A percentile compares a stretch with the other conserved stretches of the same genome.
These are phyloP conservation scores for Artemia sinica DNA, from an alignment of 2,888 invertebrate genomes.

Conservation along the genomic window DNA sequence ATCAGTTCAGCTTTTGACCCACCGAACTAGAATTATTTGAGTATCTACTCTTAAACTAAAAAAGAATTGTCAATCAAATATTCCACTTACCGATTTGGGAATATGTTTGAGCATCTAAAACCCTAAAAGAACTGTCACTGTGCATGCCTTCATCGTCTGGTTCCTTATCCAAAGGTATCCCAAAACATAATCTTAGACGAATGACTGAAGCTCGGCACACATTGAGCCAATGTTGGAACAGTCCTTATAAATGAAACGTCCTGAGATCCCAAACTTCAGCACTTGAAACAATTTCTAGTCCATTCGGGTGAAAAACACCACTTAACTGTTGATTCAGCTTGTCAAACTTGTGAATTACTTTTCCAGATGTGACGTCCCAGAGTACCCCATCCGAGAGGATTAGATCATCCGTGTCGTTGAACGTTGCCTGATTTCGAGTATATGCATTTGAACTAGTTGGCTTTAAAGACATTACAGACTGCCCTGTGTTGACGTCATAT, in stretches of 20 bases:
- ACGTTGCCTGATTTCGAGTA: constrained; percentile 79
- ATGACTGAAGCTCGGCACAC: constrained; percentile 71
- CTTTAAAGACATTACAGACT: constrained; percentile 50
- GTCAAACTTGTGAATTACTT: constrained; percentile 88
- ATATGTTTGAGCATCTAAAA: constrained; percentile 83
- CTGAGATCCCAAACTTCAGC: constrained; percentile 96
- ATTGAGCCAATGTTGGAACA: constrained; percentile 80
- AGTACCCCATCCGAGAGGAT: constrained; percentile 89
- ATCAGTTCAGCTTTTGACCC: too few relatives aligned
- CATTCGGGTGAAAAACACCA: constrained; percentile 90
- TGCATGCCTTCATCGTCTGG: constrained; percentile 40
- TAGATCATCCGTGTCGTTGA: constrained; percentile 79
- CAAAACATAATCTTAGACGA: constrained; percentile 70
- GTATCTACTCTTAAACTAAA: not conserved
- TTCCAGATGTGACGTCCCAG: constrained; percentile 74
- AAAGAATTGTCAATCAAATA: not conserved
- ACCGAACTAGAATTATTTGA: too few relatives aligned
- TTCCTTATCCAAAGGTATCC: constrained; percentile 57
- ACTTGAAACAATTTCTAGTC: constrained; percentile 86
- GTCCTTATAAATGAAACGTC: constrained; percentile 84
- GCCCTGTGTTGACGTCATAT: constrained; percentile 69
- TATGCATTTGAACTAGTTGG: constrained; percentile 79
- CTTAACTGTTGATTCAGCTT: constrained; percentile 86
- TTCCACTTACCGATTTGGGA: constrained; percentile 56
- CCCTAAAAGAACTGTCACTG: constrained; percentile 80